Percentiles rank a stretch among this genome's conserved stretches.
These are phyloP conservation scores for Mythimna pallens DNA, from an alignment of 2,888 invertebrate species.

Conservation along the genomic window DNA sequence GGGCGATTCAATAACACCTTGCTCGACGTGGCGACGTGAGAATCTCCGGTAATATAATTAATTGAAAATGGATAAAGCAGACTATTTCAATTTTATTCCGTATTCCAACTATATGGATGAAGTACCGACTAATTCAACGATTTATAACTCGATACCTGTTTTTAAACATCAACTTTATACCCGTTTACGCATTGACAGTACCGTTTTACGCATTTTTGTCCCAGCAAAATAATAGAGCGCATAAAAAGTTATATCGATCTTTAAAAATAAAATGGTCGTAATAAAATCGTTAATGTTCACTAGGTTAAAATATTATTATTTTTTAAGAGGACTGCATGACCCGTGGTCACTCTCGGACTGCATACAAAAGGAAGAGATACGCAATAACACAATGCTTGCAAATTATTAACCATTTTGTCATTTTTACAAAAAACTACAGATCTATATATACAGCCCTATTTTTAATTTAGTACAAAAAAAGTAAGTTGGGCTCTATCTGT, in stretches of 20 bases:
- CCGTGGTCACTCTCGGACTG: too few species aligned
- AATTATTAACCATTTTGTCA: too few species aligned
- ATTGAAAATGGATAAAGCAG: not conserved
- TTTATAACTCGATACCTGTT: constrained; percentile 7
- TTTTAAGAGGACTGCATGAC: too few species aligned
- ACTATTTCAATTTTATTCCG: constrained; percentile 5
- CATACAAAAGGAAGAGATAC: too few species aligned
- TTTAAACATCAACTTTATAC: not conserved
- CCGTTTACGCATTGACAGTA: not conserved
- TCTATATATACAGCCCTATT: too few species aligned
- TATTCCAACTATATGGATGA: constrained; percentile 17
- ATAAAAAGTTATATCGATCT: not conserved
- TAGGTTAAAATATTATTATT: not conserved
- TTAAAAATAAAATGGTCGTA: not conserved
- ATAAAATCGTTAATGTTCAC: not conserved
- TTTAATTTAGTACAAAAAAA: too few species aligned
- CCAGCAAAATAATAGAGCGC: not conserved
- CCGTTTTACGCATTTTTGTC: not conserved
- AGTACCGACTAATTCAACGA: constrained; percentile 12
- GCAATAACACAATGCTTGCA: too few species aligned
- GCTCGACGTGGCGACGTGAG: too few species aligned
- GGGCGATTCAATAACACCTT: too few species aligned
- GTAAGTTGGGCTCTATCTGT: too few species aligned
- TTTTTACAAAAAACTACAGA: too few species aligned
- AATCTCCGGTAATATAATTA: not conserved